These are phyloP conservation scores for Coptodon bakossiorum DNA, from an alignment of 2,113 vertebrate species.

Conservation along the genomic window DNA sequence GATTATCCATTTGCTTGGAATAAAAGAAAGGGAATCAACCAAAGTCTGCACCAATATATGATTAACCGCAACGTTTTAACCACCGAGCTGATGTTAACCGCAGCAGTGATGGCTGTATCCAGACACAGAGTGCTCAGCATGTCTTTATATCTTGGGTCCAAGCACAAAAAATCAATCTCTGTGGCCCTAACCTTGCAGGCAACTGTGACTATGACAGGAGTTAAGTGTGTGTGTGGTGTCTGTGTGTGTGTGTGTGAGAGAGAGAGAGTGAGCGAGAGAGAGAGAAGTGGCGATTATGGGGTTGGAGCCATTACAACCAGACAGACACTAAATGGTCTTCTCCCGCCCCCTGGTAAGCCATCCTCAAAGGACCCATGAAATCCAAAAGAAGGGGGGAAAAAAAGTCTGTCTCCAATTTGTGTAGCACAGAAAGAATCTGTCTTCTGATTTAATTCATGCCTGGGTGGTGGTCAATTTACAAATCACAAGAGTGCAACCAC, in stretches of 20 bases:
- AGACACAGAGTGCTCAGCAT: slow-evolving; percentile 12
- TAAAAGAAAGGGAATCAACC: slow-evolving; percentile 25
- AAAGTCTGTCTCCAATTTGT: slow-evolving; percentile 74
- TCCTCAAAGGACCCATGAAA: slow-evolving; percentile 35
- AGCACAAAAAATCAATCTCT: slow-evolving; percentile 39
- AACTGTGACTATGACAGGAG: slow-evolving; percentile 33
- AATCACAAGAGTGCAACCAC: slow-evolving; percentile 68
- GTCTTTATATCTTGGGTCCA: slow-evolving; percentile 15
- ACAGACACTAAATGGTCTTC: slow-evolving; percentile 53
- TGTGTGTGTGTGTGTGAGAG: background rate
- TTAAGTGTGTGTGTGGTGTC: background rate
- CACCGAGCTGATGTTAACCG: slow-evolving; percentile 26
- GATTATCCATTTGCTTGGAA: slow-evolving; percentile 47
- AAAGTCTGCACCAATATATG: slow-evolving; percentile 21
- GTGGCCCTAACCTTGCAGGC: slow-evolving; percentile 42
- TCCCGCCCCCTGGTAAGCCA: slow-evolving; percentile 13
- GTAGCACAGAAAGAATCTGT: slow-evolving; percentile 68
- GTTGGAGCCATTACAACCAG: slow-evolving; percentile 74
- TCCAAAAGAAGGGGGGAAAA: slow-evolving; percentile 33
- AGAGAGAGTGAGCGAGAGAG: background rate
- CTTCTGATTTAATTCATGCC: slow-evolving; percentile 73
- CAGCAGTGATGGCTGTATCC: slow-evolving; percentile 16
- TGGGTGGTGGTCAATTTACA: slow-evolving; percentile 74
- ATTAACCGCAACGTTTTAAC: slow-evolving; percentile 50
- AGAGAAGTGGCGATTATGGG: slow-evolving; percentile 34